Evolutionary conservation across 2,113 vertebrate genomes (phyloP).

Genomic region (Ceyx melanurus): DNA sequence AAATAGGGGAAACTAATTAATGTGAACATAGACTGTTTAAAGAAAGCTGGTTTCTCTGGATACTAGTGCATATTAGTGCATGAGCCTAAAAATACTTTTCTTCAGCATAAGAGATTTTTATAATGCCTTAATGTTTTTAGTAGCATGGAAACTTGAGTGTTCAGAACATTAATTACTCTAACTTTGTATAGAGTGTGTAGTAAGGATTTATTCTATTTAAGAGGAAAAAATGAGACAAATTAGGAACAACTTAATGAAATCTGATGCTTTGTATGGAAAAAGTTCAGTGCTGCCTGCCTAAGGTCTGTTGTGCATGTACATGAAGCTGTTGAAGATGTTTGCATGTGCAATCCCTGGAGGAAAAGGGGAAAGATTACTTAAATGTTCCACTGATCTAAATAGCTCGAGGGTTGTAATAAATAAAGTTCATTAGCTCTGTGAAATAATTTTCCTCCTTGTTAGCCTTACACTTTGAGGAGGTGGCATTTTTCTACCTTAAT

Average conservation of each 20-base stretch:
- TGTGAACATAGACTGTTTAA: background rate
- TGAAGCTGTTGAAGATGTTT: background rate
- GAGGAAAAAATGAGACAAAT: background rate
- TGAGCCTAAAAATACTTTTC: background rate
- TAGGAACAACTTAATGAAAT: background rate
- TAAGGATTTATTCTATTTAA: background rate
- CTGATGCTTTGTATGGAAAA: background rate
- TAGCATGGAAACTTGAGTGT: background rate
- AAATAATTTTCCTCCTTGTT: background rate
- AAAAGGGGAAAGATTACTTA: background rate
- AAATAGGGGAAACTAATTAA: background rate
- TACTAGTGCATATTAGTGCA: background rate
- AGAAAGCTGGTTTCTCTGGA: background rate
- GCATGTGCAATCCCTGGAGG: background rate
- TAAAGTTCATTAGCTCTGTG: background rate
- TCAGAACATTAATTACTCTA: rapidly evolving
- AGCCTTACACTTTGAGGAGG: background rate
- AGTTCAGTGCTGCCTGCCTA: background rate
- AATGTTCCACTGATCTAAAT: background rate
- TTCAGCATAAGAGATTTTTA: background rate
- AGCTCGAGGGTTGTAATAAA: background rate
- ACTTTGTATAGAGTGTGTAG: background rate
- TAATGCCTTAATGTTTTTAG: background rate
- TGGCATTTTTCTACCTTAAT: background rate
- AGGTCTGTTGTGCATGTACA: background rate